These are phyloP conservation scores for Onychostruthus taczanowskii DNA, from an alignment of 2,113 vertebrate genomes.

Conservation along the genomic window DNA sequence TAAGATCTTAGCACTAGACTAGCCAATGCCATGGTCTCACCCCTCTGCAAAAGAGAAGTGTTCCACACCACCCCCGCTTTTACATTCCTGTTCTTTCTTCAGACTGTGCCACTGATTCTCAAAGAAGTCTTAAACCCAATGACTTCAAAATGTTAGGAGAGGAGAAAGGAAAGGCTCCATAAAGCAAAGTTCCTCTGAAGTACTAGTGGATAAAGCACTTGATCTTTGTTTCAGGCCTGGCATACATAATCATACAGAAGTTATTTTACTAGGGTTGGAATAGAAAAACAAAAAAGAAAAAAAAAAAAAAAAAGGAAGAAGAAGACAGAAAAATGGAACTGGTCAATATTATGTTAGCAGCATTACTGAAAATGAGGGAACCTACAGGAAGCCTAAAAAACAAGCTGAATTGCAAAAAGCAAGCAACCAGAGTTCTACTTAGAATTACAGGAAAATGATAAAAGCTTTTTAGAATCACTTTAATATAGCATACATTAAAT, in stretches of 20 bases:
- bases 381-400: not conserved
- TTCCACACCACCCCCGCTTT: not conserved
- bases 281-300: not conserved
- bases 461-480: not conserved
- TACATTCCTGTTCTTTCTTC: not conserved
- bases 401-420: not conserved
- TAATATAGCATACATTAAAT: not conserved
- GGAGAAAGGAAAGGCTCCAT: not conserved
- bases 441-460: not conserved
- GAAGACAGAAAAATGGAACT: not conserved
- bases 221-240: not conserved
- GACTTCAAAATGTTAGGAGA: not conserved
- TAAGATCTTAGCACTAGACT: not conserved
- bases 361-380: not conserved
- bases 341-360: not conserved
- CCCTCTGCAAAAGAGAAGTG: not conserved
- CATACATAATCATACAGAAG: not conserved
- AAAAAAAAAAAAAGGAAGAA: not conserved
- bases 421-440: not conserved
- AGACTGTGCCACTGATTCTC: not conserved
- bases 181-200: not conserved
- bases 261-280: not conserved
- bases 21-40: not conserved
- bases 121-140: not conserved
- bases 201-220: not conserved